Percentiles rank a stretch among this genome's conserved stretches.
Conservation (phyloP, 2,113 vertebrate species). For the Vimba vimba region DNA sequence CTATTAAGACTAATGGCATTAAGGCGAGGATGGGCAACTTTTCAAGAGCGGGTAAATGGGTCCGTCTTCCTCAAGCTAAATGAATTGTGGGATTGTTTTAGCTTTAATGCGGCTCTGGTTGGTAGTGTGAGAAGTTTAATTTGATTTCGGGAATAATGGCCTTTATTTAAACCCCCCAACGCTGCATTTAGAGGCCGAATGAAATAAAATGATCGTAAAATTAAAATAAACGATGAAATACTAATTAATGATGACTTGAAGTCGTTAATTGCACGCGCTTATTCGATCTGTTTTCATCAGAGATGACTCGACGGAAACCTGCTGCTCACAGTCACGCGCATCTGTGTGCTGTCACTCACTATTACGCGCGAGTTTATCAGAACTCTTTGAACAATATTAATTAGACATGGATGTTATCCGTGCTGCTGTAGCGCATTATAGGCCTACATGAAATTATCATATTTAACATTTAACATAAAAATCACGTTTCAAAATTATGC, state of each 20-base stretch:
- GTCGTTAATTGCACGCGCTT: neutral
- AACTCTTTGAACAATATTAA: neutral
- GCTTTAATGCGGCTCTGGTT: constrained; percentile 50
- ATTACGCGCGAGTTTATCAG: too few species aligned
- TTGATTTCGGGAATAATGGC: constrained; percentile 20
- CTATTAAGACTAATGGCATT: constrained; percentile 27
- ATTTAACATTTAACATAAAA: neutral
- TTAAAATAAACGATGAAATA: neutral
- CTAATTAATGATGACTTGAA: neutral
- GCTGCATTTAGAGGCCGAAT: neutral
- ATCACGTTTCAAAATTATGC: neutral
- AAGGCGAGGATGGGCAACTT: constrained; percentile 27
- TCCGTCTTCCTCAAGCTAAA: constrained; percentile 59
- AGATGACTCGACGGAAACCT: neutral
- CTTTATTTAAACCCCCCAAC: constrained; percentile 9
- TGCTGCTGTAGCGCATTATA: neutral
- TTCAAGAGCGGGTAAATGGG: constrained; percentile 15
- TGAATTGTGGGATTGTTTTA: constrained; percentile 75
- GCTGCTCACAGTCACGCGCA: neutral
- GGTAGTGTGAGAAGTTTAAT: constrained; percentile 40
- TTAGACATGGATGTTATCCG: neutral
- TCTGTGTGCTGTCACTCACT: neutral
- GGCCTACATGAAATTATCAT: too few species aligned
- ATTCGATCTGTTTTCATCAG: neutral
- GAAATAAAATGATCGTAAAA: neutral